Conservation (phyloP, 2,113 vertebrate genomes). For the Pachyramphus minor region DNA sequence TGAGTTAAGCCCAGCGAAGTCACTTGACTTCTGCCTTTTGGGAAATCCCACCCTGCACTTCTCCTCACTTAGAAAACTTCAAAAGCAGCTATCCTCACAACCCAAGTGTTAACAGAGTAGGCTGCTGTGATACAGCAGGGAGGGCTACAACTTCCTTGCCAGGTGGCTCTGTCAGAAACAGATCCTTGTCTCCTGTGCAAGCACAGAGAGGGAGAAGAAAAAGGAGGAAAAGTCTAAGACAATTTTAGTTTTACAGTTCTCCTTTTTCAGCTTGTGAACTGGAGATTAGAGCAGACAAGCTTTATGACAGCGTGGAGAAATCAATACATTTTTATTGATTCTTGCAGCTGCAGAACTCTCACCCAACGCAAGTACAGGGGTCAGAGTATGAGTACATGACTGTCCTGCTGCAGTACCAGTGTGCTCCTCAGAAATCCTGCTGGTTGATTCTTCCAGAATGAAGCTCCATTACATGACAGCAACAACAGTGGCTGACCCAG, state of each 20-base stretch:
- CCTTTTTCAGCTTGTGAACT: not conserved
- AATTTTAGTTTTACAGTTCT: not conserved
- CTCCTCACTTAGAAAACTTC: not conserved
- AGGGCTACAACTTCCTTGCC: not conserved
- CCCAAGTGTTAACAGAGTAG: not conserved
- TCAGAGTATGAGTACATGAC: not conserved
- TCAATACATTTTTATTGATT: slow-evolving; percentile 46
- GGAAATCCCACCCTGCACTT: not conserved
- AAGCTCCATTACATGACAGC: not conserved
- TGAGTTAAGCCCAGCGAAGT: not conserved
- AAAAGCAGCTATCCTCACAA: not conserved
- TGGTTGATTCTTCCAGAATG: not conserved
- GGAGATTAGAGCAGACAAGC: slow-evolving; percentile 16
- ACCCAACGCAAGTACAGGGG: not conserved
- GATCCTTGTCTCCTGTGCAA: not conserved
- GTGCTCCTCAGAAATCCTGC: not conserved
- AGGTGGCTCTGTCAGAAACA: not conserved
- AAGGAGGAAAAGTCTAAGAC: not conserved
- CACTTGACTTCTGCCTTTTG: not conserved
- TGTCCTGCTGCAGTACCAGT: not conserved
- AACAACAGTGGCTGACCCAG: not conserved
- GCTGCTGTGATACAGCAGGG: not conserved
- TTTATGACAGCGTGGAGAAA: slow-evolving; percentile 8
- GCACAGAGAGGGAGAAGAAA: not conserved
- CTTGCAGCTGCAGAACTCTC: slow-evolving; percentile 35